A percentile compares a stretch with the other conserved stretches of the same genome.
These are phyloP conservation scores for Sparus aurata DNA, from an alignment of 2,797 vertebrate genomes.

Conservation along the genomic window DNA sequence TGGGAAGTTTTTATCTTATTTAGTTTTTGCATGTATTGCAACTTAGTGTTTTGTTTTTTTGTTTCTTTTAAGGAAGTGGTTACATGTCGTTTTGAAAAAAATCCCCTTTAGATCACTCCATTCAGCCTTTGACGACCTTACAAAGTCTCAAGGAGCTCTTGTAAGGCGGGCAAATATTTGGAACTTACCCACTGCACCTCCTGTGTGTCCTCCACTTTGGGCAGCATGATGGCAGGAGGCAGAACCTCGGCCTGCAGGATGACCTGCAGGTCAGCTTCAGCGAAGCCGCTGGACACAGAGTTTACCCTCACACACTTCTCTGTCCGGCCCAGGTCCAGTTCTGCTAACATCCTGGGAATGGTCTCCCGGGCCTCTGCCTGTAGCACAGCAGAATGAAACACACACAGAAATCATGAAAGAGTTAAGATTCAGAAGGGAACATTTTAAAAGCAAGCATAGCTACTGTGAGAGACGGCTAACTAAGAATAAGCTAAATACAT, in stretches of 20 bases:
- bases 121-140: background rate
- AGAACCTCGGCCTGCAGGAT: constrained; percentile 89
- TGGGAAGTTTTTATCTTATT: constrained; percentile 59
- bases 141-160: background rate
- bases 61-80: constrained; percentile 10
- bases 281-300: constrained; percentile 94
- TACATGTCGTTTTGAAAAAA: background rate
- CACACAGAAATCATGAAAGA: background rate
- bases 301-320: constrained; percentile 97
- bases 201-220: constrained; percentile 93
- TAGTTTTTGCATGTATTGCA: constrained; percentile 44
- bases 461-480: background rate
- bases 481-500: background rate
- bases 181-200: constrained; percentile 93
- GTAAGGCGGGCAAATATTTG: background rate
- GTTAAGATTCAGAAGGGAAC: background rate
- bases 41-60: background rate
- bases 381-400: constrained; percentile 38
- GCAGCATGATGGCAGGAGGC: constrained; percentile 96
- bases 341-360: constrained; percentile 88
- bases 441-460: constrained; percentile 1
- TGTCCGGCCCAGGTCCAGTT: constrained; percentile 89
- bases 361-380: constrained; percentile 92
- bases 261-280: constrained; percentile 91
- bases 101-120: background rate